Evolutionary conservation across 2,797 vertebrate species (phyloP).

Genomic region (Falco biarmicus): DNA sequence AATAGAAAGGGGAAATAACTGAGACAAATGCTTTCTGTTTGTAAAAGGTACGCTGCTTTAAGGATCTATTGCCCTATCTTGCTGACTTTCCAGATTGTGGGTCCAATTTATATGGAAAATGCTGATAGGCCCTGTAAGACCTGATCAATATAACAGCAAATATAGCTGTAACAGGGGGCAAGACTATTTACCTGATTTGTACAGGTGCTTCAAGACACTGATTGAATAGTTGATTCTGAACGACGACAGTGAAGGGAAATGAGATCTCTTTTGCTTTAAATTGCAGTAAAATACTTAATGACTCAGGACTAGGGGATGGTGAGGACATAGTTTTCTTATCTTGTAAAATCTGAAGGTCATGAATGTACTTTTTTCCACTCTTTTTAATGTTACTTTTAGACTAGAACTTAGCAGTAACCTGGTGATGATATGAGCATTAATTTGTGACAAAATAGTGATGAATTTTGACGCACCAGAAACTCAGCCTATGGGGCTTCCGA

Average conservation of each 20-base stretch:
- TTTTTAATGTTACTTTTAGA: background rate
- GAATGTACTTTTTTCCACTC: background rate
- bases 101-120: background rate
- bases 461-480: background rate
- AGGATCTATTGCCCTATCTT: background rate
- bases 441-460: background rate
- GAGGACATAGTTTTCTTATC: background rate
- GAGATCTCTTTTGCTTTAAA: background rate
- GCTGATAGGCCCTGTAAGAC: background rate
- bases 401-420: background rate
- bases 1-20: background rate
- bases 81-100: background rate
- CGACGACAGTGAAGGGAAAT: background rate
- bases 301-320: background rate
- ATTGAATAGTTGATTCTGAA: background rate
- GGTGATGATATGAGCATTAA: background rate
- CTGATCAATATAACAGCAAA: background rate
- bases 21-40: background rate
- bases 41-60: background rate
- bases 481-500: background rate
- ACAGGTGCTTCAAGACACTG: background rate
- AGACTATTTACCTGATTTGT: background rate
- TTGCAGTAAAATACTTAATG: background rate
- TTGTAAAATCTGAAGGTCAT: background rate
- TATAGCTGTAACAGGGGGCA: background rate